Conservation (phyloP, 2,113 vertebrate species). For the Psilopsiagon aurifrons region DNA sequence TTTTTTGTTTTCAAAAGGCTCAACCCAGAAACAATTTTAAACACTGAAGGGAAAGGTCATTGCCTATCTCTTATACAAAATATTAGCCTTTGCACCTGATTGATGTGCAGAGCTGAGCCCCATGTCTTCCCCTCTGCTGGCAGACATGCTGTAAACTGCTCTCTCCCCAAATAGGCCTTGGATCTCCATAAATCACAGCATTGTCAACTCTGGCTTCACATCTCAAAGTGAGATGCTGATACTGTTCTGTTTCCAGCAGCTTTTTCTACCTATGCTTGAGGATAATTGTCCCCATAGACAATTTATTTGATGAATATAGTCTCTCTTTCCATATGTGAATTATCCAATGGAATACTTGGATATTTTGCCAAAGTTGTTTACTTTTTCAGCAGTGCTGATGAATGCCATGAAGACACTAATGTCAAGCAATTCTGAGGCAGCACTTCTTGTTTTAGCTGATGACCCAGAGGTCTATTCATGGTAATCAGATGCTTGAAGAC, state of each 20-base stretch:
- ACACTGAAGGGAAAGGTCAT: slow-evolving; percentile 63
- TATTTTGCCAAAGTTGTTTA: not conserved
- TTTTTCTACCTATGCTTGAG: not conserved
- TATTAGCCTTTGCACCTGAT: not conserved
- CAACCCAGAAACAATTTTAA: slow-evolving; percentile 27
- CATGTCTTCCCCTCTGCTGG: slow-evolving; percentile 2
- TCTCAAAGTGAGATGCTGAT: not conserved
- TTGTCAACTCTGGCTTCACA: not conserved
- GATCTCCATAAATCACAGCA: slow-evolving; percentile 16
- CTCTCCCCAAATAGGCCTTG: not conserved
- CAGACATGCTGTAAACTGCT: not conserved
- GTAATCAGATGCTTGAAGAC: accelerated
- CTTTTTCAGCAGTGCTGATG: not conserved
- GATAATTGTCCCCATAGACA: not conserved
- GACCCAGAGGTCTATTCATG: not conserved
- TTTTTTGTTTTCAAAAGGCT: slow-evolving; percentile 44
- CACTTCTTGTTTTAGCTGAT: not conserved
- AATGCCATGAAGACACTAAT: not conserved
- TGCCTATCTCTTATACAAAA: slow-evolving; percentile 50
- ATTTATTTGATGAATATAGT: not conserved
- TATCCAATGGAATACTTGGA: not conserved
- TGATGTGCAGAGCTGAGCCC: not conserved
- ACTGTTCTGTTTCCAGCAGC: not conserved
- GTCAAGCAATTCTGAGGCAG: not conserved
- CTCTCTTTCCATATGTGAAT: not conserved